Evolutionary conservation across 1,140 invertebrate species (phyloP), one percentile per base, ranked within the genome.

Genomic region (Drosophila teissieri): DNA sequence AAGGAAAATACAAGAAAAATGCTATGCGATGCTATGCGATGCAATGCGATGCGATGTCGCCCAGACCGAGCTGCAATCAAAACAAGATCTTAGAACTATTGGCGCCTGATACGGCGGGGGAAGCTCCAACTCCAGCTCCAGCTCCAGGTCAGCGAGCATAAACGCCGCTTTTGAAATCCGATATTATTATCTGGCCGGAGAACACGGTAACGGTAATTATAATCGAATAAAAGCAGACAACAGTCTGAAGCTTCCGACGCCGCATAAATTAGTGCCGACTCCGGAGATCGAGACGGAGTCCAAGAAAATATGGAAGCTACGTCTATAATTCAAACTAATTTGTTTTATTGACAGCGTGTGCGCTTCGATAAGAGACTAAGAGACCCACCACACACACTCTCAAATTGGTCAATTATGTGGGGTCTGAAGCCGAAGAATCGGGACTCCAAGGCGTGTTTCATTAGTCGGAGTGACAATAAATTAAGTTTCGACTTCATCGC

Each of bases 261-360:
- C 83, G 83, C 83, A 86, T 86, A 88, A 83, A 79, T 88, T 89
- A 88, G 49, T 62, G 53, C 24, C 11, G 27, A n/a, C 19, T 24
- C 5, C 27, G 45, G n/a, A 36, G 22, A 27, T 40, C 58, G 15
- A 54, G 19, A 22, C n/a, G 39, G 42, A 34, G 63, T 73, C n/a
- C 34, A 48, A 34, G 65, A 78, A 61, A 31, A 31, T 31, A 58
- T 80, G 78, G 84, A 84, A 88, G 84, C 84, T 84, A 52, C 64
- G 65, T 46, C 80, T 80, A 90, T 90, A 90, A 90, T 90, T 90
- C 86, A 90, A 86, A 83, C 88, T 91, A 91, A 91, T 91, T 91
- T 91, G 88, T 91, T 91, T 91, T 88, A 91, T 91, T 91, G 89
- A 91, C 88, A 91, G 80, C 80, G 80, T 89, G 84, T 80, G 84